Conservation (phyloP, 2,113 vertebrate genomes). For the Petroica traversi region DNA sequence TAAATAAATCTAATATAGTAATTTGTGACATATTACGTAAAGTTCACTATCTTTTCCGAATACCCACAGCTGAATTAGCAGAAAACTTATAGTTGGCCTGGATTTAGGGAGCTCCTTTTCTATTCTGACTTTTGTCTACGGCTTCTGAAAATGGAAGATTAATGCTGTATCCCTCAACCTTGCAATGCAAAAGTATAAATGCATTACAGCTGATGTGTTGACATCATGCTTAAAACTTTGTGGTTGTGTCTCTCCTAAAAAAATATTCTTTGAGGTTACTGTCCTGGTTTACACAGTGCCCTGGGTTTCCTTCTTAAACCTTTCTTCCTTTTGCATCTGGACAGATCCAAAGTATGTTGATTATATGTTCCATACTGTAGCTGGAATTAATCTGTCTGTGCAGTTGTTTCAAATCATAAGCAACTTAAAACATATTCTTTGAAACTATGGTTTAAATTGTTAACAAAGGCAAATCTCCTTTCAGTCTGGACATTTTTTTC, state of each 20-base stretch:
- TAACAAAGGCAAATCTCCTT: neutral
- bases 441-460: neutral
- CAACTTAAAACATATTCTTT: neutral
- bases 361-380: neutral
- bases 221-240: neutral
- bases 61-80: neutral
- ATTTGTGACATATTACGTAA: neutral
- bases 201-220: neutral
- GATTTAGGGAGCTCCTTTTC: neutral
- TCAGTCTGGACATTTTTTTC: neutral
- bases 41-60: neutral
- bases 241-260: neutral
- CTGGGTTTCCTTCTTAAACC: neutral
- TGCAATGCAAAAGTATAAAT: neutral
- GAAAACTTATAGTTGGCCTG: neutral
- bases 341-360: neutral
- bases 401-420: neutral
- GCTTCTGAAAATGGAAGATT: neutral
- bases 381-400: neutral
- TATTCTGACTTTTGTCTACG: accelerated
- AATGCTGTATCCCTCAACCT: neutral
- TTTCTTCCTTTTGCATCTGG: neutral
- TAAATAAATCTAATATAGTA: neutral
- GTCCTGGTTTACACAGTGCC: neutral
- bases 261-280: neutral